Base-by-base conservation (phyloP, 2,888 invertebrate species). In the Sthenelais limicola region DNA sequence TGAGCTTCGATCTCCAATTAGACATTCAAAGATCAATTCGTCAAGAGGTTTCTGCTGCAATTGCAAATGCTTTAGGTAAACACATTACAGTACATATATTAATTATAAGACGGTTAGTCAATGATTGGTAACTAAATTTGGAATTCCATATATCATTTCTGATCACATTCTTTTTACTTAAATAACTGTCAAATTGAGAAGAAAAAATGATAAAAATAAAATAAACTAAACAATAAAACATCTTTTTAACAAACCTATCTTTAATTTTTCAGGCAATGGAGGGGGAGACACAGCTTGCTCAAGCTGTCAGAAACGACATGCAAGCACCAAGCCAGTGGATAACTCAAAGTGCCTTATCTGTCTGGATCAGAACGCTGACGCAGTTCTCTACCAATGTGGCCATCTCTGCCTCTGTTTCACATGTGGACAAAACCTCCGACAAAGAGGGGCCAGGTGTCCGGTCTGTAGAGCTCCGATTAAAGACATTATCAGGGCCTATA, bases 341-440 rank as follows among this genome's bases (percentile, higher is more conserved):
- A 85, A 85, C 76, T 79, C 81, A 0, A 82, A 83, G 67, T 87
- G 87, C 76, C 74, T 86, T 26, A 86, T 87, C 58, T 87, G 87
- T 71, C 78, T 86, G 72, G 86, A 85, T 33, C 81, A 79, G 28
- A 76, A 77, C 51, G 81, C 84, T 24, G 86, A 87, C 78, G 80
- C 85, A 1, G 85, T 87, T 15, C 79, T 87, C 26, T 87, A 87
- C 74, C 84, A 85, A 79, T 87, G 87, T 81, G 87, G 87, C 26
- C 87, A 87, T 74, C 82, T 87, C 80, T 87, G 87, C 73, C 80
- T 85, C 18, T 87, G 87, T 72, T 84, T 81, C 75, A 74, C 77
- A n/a, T 87, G 87, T 79, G 85, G 86, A 2, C 76, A 83, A 66
- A 79, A 83, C 67, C 81, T 87, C 38, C 78, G 82, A 74, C 73